Evolutionary conservation across 2,888 invertebrate species (phyloP).

Genomic region (Lottia gigantea): DNA sequence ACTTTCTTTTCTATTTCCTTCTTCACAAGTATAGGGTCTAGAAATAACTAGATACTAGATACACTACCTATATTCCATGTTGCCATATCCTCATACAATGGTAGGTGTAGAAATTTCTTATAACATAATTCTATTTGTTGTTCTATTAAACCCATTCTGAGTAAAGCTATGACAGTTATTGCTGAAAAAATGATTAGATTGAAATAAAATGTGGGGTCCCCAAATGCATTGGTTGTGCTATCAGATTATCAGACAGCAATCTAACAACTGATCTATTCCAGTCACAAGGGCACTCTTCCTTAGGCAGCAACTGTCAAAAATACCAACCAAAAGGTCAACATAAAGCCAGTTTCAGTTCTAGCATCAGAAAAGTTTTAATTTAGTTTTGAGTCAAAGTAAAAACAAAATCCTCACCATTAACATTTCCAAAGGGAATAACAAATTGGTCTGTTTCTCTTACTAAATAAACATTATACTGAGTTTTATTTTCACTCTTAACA

Average conservation of each 20-base stretch:
- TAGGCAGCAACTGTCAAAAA: no score
- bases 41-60: no score
- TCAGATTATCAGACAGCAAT: no score
- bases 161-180: conserved; percentile 31
- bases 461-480: conserved; percentile 28
- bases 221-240: no score
- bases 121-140: conserved; percentile 27
- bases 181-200: conserved; percentile 20
- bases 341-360: no score
- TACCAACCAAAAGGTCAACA: no score
- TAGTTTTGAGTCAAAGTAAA: background rate
- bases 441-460: conserved; percentile 29
- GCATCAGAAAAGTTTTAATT: background rate
- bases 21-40: no score
- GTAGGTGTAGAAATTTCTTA: conserved; percentile 29
- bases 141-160: conserved; percentile 33
- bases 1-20: no score
- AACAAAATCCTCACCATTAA: conserved; percentile 25
- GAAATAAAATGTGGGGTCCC: no score
- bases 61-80: conserved; percentile 37
- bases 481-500: conserved; percentile 18
- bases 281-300: no score
- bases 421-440: conserved; percentile 33
- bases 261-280: no score
- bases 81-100: conserved; percentile 39